These are phyloP conservation scores for Melitaea cinxia DNA, from an alignment of 1,140 invertebrate species.

Conservation along the genomic window DNA sequence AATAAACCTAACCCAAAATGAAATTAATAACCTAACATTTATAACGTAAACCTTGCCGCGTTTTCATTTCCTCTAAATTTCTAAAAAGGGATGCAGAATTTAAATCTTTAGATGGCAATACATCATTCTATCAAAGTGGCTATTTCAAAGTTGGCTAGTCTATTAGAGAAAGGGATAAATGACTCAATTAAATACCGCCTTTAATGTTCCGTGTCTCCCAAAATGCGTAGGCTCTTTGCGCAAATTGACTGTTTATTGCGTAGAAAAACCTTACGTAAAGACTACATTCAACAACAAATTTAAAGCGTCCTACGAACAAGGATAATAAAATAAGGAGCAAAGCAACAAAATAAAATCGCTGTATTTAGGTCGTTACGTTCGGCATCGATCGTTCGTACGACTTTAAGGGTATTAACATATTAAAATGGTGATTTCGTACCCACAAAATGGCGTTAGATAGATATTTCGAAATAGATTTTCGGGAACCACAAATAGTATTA, in stretches of 20 bases:
- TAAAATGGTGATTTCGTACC: constrained; percentile 35
- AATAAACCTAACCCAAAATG: constrained; percentile 22
- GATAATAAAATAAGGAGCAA: constrained; percentile 53
- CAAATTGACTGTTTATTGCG: constrained; percentile 70
- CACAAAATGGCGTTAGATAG: constrained; percentile 17
- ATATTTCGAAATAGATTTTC: constrained; percentile 7
- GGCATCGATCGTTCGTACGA: constrained; percentile 39
- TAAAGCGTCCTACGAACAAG: constrained; percentile 48
- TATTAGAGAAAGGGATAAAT: constrained; percentile 45
- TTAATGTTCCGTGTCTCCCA: constrained; percentile 54
- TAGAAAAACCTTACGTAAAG: constrained; percentile 52
- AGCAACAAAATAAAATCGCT: constrained; percentile 64
- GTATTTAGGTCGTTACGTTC: constrained; percentile 39
- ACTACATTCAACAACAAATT: constrained; percentile 63
- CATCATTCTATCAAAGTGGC: constrained; percentile 26
- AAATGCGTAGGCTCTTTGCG: constrained; percentile 48
- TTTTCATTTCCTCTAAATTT: constrained; percentile 22
- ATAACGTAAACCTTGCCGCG: constrained; percentile 14
- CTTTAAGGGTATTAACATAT: constrained; percentile 47
- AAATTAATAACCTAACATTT: constrained; percentile 32
- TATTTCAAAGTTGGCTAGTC: constrained; percentile 35
- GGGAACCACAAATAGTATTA: neutral
- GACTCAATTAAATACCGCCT: constrained; percentile 54
- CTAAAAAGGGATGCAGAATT: constrained; percentile 20
- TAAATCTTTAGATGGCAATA: constrained; percentile 28